Percentiles rank a stretch among this genome's conserved stretches.
These are phyloP conservation scores for Rhinogobio ventralis DNA, from an alignment of 2,797 vertebrate species.

Conservation along the genomic window DNA sequence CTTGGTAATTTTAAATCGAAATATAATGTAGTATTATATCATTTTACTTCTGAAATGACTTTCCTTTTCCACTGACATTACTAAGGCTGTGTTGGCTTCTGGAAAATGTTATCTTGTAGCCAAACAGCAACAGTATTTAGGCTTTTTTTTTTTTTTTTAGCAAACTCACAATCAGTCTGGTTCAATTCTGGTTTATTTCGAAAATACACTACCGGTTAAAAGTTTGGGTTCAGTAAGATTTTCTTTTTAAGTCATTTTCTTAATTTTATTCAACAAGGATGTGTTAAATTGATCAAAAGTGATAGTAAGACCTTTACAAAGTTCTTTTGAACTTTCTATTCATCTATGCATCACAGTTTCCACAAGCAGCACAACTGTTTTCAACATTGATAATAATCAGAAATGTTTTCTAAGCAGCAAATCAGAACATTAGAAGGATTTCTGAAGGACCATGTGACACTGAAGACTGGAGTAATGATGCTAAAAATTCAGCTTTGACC, in stretches of 20 bases:
- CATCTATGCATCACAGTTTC: background rate
- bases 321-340: background rate
- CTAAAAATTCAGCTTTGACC: no score
- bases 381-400: background rate
- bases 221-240: background rate
- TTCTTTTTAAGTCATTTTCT: no score
- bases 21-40: background rate
- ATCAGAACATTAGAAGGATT: background rate
- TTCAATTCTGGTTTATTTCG: background rate
- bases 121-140: background rate
- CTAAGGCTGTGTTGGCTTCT: background rate
- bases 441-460: background rate
- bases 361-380: background rate
- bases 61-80: background rate
- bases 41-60: slow-evolving; percentile 3
- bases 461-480: background rate
- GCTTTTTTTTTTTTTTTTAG: no score
- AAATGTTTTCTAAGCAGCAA: background rate
- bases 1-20: background rate
- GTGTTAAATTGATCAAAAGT: background rate
- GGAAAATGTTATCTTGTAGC: background rate
- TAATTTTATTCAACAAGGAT: background rate
- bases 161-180: background rate
- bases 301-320: background rate
- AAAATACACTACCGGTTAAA: background rate